Evolutionary conservation across 2,113 vertebrate species (phyloP).

Genomic region (Cettia cetti): DNA sequence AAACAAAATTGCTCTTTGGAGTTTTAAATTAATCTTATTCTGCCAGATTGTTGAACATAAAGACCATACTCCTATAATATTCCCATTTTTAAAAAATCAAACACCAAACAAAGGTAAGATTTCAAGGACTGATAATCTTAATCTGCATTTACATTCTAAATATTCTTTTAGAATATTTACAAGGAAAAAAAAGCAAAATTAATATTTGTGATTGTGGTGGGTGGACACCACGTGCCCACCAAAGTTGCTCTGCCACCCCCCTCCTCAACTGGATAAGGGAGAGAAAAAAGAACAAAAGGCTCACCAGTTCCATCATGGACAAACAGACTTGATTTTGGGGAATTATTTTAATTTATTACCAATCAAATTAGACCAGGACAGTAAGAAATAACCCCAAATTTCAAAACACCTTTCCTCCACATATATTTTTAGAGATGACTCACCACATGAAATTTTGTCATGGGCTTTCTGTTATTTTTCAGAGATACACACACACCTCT

Average conservation of each 20-base stretch:
- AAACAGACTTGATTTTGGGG: not conserved
- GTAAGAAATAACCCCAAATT: not conserved
- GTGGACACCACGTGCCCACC: not conserved
- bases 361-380: not conserved
- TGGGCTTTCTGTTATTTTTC: not conserved
- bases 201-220: not conserved
- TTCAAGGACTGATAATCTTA: not conserved
- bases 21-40: not conserved
- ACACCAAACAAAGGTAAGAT: not conserved
- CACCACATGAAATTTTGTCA: not conserved
- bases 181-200: not conserved
- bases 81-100: not conserved
- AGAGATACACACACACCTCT: not conserved
- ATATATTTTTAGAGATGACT: not conserved
- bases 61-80: not conserved
- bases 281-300: not conserved
- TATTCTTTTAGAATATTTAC: not conserved
- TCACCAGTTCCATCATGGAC: not conserved
- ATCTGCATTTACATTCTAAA: not conserved
- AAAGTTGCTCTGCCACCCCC: not conserved
- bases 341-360: not conserved
- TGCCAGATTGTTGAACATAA: not conserved
- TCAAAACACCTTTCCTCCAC: not conserved
- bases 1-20: not conserved
- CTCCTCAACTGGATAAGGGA: not conserved